Evolutionary conservation across 2,888 invertebrate species (phyloP), one percentile per base, ranked within the genome.

Genomic region (Thyatira batis): DNA sequence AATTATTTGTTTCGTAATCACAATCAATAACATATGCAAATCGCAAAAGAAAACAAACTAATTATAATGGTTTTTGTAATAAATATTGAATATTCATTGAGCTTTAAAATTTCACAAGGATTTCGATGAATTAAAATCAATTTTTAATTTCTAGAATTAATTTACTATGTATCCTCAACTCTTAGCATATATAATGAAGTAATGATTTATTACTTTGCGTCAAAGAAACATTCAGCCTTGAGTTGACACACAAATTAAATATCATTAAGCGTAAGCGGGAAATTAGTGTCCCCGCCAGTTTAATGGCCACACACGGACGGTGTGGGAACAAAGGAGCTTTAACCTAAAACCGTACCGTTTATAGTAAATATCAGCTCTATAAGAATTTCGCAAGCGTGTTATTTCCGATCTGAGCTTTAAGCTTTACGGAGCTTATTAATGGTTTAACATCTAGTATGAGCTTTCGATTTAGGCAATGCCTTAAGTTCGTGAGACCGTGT

Each of bases 321-420:
- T 51, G 51, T 55, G 60, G 67, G 68, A 80, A 82, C 82, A 80
- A 80, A 78, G 76, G 71, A 39, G 39, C 33, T 33, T n/a, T 39
- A 39, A 13, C 39, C 71, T 61, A 64, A 68, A 69, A 60, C 69
- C 58, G 61, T 65, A 68, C 69, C 71, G 67, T 76, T 78, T 71
- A 73, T 74, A 73, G 69, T 72, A 76, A 82, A 82, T 82, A 82
- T 78, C 80, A 79, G 57, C 57, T 50, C 49, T 49, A 13, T 17
- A 13, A 39, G 17, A 13, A 52, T 74, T 71, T 67, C 69, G 70
- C 67, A 73, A 75, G 54, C 58, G 56, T 45, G 58, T 58, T 50
- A 57, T 64, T 63, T 57, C 60, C 54, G 56, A 39, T 46, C 53
- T 49, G 48, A 52, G 53, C 56, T 52, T 48, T 54, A 50, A 45